Conservation (phyloP, 2,797 vertebrate genomes). For the Capromys pilorides region DNA sequence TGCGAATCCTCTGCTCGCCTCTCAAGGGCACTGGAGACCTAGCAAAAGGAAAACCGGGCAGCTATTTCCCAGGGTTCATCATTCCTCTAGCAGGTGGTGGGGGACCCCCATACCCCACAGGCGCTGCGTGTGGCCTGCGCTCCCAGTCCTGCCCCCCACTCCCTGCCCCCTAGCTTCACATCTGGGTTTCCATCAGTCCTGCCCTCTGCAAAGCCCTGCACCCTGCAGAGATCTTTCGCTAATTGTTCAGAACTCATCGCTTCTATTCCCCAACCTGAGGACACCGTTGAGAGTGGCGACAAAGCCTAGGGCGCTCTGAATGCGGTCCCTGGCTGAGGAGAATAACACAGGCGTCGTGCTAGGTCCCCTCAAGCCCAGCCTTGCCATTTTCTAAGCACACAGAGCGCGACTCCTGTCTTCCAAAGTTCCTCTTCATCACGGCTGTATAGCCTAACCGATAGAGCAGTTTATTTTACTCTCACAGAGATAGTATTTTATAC, state of each 20-base stretch:
- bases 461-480: conserved; percentile 24
- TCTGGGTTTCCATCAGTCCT: background rate
- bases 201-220: background rate
- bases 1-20: background rate
- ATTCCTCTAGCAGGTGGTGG: background rate
- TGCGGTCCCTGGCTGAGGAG: background rate
- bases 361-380: background rate
- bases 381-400: background rate
- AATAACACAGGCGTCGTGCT: background rate
- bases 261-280: background rate
- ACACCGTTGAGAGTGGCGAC: background rate
- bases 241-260: background rate
- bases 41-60: background rate
- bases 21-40: background rate
- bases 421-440: background rate
- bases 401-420: background rate
- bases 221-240: background rate
- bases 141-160: background rate
- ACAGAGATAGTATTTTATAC: conserved; percentile 23
- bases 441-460: background rate
- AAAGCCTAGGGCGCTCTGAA: background rate
- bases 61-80: background rate
- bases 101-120: background rate
- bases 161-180: background rate
- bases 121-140: background rate